These are phyloP conservation scores for Anser cygnoides DNA, from an alignment of 2,113 vertebrate species.

Conservation along the genomic window DNA sequence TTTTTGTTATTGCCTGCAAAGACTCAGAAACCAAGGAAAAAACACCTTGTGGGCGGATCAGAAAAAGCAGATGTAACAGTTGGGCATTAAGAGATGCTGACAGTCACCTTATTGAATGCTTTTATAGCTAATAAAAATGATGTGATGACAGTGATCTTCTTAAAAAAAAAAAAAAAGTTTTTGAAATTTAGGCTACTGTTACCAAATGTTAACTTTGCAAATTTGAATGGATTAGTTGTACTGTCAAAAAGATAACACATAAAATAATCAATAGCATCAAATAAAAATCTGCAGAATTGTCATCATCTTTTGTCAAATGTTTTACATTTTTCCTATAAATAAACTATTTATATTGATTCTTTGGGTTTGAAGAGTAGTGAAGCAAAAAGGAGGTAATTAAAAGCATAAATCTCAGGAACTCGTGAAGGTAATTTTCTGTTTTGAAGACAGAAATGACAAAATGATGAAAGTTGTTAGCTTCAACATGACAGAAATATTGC, in stretches of 20 bases:
- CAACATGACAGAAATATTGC: slow-evolving; percentile 77
- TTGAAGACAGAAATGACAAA: slow-evolving; percentile 81
- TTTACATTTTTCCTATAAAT: slow-evolving; percentile 77
- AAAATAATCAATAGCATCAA: slow-evolving; percentile 63
- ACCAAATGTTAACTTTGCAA: slow-evolving; percentile 16
- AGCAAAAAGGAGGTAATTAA: slow-evolving; percentile 81
- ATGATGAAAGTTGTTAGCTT: slow-evolving; percentile 79
- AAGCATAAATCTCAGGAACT: slow-evolving; percentile 80
- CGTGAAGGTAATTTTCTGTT: slow-evolving; percentile 77
- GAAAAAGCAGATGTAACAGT: neutral
- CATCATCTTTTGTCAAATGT: slow-evolving; percentile 62
- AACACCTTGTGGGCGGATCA: neutral
- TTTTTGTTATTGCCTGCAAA: neutral
- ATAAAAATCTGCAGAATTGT: slow-evolving; percentile 68
- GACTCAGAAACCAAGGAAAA: neutral
- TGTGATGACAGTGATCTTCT: neutral
- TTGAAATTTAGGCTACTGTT: slow-evolving; percentile 28
- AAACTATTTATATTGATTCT: slow-evolving; percentile 78
- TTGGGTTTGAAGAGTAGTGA: slow-evolving; percentile 69
- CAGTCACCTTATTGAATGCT: neutral
- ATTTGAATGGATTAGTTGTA: slow-evolving; percentile 36
- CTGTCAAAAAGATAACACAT: slow-evolving; percentile 22
- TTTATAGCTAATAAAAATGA: slow-evolving; percentile 15
- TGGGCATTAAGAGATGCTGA: neutral
- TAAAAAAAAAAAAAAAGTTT: neutral